These are phyloP conservation scores for Dendroctonus valens DNA, from an alignment of 1,140 invertebrate species.

Conservation along the genomic window DNA sequence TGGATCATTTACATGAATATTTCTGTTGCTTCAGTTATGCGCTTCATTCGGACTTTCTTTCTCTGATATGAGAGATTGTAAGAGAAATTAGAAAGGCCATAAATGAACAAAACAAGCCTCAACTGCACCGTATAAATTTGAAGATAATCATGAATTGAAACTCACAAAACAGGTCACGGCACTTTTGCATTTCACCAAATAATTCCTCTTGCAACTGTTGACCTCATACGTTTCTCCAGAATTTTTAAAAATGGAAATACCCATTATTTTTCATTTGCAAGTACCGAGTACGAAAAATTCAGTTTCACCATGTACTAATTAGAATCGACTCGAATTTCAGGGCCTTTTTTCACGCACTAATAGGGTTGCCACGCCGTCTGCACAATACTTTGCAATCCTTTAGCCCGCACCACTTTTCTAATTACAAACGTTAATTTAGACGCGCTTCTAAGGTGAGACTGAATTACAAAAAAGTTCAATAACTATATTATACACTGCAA, in stretches of 20 bases:
- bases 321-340: not conserved
- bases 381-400: constrained; percentile 3
- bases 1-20: too few species aligned
- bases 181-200: constrained; percentile 13
- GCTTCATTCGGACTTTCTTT: too few species aligned
- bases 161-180: constrained; percentile 15
- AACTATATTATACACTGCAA: not conserved
- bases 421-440: constrained; percentile 9
- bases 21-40: too few species aligned
- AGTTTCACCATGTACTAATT: not conserved
- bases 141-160: constrained; percentile 1
- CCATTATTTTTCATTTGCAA: too few species aligned
- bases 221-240: constrained; percentile 1
- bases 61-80: too few species aligned
- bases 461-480: constrained; percentile 15
- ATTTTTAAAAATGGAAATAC: too few species aligned
- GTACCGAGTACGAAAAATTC: too few species aligned
- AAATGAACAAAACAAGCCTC: not conserved
- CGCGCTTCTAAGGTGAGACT: constrained; percentile 3
- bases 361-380: not conserved
- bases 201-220: constrained; percentile 11
- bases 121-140: not conserved
- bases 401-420: constrained; percentile 8
- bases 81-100: too few species aligned
- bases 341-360: constrained; percentile 14